These are phyloP conservation scores for Calosoma granatense DNA, from an alignment of 1,140 invertebrate genomes.

Conservation along the genomic window DNA sequence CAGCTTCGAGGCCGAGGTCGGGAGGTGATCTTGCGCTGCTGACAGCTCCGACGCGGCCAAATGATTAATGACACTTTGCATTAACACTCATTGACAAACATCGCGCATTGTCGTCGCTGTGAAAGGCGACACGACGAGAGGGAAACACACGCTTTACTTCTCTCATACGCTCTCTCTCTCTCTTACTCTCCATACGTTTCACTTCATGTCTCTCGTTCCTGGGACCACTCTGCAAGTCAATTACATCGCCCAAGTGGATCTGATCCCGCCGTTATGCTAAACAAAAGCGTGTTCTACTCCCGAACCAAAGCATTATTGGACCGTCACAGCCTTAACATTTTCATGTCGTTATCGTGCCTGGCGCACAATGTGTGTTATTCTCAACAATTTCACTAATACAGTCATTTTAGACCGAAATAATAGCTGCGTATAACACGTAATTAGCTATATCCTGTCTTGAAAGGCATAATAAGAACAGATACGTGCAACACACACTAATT, in stretches of 20 bases:
- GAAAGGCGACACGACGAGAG: neutral
- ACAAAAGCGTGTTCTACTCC: neutral
- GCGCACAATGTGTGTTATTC: neutral
- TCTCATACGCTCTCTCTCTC: neutral
- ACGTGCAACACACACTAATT: no score
- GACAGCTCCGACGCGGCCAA: slow-evolving; percentile 2
- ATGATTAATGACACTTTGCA: slow-evolving; percentile 3
- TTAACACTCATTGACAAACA: slow-evolving; percentile 9
- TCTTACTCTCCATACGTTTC: neutral
- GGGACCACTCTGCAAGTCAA: slow-evolving; percentile 2
- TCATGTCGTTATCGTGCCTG: neutral
- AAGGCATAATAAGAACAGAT: no score
- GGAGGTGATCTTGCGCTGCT: neutral
- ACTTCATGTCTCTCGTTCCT: neutral
- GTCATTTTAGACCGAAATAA: neutral
- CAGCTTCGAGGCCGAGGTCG: neutral
- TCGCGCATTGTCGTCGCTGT: slow-evolving; percentile 2
- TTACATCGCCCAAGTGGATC: neutral
- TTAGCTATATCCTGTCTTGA: no score
- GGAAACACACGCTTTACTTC: neutral
- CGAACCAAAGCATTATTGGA: neutral
- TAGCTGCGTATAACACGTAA: neutral
- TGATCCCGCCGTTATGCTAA: neutral
- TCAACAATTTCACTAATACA: neutral
- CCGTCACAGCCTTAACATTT: neutral